These are phyloP conservation scores for Macroglossus sobrinus DNA, from an alignment of 2,113 vertebrate species.

Conservation along the genomic window DNA sequence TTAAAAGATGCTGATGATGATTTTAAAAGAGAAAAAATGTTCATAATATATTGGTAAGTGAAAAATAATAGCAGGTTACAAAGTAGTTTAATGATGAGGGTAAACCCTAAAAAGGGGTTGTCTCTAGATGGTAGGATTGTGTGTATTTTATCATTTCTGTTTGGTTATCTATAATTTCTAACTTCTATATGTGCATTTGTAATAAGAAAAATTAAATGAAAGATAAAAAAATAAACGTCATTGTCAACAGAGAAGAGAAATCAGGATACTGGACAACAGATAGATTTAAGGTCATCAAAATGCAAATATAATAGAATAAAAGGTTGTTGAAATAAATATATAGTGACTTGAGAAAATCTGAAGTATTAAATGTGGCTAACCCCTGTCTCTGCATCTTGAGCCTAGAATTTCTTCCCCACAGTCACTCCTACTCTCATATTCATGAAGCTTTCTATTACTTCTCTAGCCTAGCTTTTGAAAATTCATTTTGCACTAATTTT, in stretches of 20 bases:
- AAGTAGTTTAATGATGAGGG: not conserved
- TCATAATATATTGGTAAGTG: not conserved
- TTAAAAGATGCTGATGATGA: not conserved
- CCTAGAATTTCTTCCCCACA: not conserved
- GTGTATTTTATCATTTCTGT: not conserved
- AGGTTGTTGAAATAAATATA: not conserved
- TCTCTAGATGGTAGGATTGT: not conserved
- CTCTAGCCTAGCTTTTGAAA: not conserved
- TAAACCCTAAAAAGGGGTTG: not conserved
- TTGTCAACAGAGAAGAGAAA: not conserved
- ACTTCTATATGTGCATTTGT: not conserved
- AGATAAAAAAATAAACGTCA: not conserved
- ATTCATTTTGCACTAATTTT: not conserved
- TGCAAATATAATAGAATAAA: not conserved
- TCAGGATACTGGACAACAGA: not conserved
- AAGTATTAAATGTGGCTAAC: not conserved
- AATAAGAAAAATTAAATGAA: not conserved
- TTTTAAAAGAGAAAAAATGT: not conserved
- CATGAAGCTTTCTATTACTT: not conserved
- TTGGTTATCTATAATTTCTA: not conserved
- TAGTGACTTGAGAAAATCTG: not conserved
- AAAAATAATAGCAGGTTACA: not conserved
- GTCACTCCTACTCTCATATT: not conserved
- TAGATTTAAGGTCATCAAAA: not conserved
- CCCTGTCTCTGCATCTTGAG: not conserved